Percentiles rank a stretch among this genome's conserved stretches.
These are phyloP conservation scores for Holacanthus passer DNA, from an alignment of 2,113 vertebrate species.

Conservation along the genomic window DNA sequence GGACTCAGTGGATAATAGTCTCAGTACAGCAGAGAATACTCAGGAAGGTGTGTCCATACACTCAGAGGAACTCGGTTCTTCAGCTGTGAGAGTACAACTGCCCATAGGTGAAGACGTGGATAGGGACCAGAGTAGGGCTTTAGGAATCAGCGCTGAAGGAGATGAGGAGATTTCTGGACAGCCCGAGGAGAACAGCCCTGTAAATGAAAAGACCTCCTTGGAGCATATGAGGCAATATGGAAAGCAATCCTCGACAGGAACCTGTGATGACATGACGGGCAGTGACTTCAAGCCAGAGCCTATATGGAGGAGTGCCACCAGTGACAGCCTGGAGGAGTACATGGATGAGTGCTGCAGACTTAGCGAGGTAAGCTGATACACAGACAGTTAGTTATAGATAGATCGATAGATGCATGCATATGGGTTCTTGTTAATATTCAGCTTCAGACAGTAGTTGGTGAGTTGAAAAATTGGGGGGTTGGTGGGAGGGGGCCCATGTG, in stretches of 20 bases:
- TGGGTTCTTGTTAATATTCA: too few relatives aligned
- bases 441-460: too few relatives aligned
- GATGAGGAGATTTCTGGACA: slow-evolving; percentile 53
- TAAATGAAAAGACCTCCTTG: slow-evolving; percentile 29
- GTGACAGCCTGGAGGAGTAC: slow-evolving; percentile 89
- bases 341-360: slow-evolving; percentile 91
- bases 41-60: slow-evolving; percentile 2
- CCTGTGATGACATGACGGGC: slow-evolving; percentile 65
- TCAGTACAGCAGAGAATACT: slow-evolving; percentile 1
- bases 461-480: too few relatives aligned
- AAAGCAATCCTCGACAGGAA: slow-evolving; percentile 50
- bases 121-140: slow-evolving; percentile 27
- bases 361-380: slow-evolving; percentile 86
- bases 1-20: slow-evolving; percentile 4
- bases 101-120: slow-evolving; percentile 42
- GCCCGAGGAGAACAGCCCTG: slow-evolving; percentile 22
- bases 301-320: slow-evolving; percentile 83
- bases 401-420: too few relatives aligned
- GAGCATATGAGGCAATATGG: slow-evolving; percentile 58
- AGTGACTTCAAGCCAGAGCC: slow-evolving; percentile 65
- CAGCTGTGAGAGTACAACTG: slow-evolving; percentile 23
- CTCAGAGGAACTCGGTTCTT: slow-evolving; percentile 36
- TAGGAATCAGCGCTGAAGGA: slow-evolving; percentile 25
- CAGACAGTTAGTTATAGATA: too few relatives aligned
- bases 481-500: too few relatives aligned